These are phyloP conservation scores for Tetramorium parvispinum DNA, from an alignment of 1,140 invertebrate species.

Conservation along the genomic window DNA sequence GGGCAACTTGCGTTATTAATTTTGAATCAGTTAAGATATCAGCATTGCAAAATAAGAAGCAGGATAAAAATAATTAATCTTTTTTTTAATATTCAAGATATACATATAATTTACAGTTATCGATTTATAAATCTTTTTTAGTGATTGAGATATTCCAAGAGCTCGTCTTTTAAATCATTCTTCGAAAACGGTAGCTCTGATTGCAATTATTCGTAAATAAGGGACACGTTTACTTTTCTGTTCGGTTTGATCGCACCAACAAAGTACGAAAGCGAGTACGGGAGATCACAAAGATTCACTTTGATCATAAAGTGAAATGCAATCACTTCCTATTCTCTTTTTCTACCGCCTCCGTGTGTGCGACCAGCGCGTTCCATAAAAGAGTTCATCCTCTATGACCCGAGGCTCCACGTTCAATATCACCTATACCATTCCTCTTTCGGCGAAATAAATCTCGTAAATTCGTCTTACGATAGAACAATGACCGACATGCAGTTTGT, in stretches of 20 bases:
- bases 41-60: background rate
- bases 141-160: background rate
- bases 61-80: background rate
- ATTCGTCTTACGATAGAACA: slow-evolving; percentile 8
- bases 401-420: slow-evolving; percentile 51
- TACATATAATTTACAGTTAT: background rate
- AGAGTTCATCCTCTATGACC: slow-evolving; percentile 67
- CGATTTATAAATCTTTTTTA: background rate
- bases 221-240: slow-evolving; percentile 44
- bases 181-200: background rate
- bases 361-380: slow-evolving; percentile 41
- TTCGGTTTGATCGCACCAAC: slow-evolving; percentile 1
- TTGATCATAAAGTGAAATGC: slow-evolving; percentile 73
- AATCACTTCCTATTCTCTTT: slow-evolving; percentile 67
- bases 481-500: slow-evolving; percentile 3
- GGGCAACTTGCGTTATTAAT: background rate
- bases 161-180: background rate
- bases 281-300: slow-evolving; percentile 48
- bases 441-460: slow-evolving; percentile 24
- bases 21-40: background rate
- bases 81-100: background rate
- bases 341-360: slow-evolving; percentile 36
- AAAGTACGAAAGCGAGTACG: background rate
- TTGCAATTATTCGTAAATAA: slow-evolving; percentile 2
- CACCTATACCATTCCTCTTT: slow-evolving; percentile 24